Evolutionary conservation across 2,888 invertebrate species (phyloP).

Genomic region (Iphiclides podalirius): DNA sequence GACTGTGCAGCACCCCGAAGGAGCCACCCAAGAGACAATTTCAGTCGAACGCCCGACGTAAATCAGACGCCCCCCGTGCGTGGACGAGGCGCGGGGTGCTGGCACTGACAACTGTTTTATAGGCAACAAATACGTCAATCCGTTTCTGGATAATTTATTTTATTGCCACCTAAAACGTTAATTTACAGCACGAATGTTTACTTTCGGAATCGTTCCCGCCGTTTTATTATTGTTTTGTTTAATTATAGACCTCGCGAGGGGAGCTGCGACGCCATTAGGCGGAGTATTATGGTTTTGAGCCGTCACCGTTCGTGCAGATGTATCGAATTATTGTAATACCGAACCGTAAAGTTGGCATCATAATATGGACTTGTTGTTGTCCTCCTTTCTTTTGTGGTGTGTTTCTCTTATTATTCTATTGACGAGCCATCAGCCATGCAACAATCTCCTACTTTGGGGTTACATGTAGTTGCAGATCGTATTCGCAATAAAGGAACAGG

Average conservation of each 20-base stretch:
- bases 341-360: too few relatives aligned
- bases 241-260: slow-evolving; percentile 13
- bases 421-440: too few relatives aligned
- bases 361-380: too few relatives aligned
- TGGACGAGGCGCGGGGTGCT: neutral
- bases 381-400: too few relatives aligned
- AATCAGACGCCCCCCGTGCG: slow-evolving; percentile 13
- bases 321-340: neutral
- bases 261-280: neutral
- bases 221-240: slow-evolving; percentile 17
- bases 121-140: slow-evolving; percentile 23
- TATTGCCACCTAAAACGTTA: slow-evolving; percentile 32
- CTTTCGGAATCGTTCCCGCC: slow-evolving; percentile 22
- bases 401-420: too few relatives aligned
- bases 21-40: slow-evolving; percentile 19
- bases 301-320: neutral
- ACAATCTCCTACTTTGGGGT: too few relatives aligned
- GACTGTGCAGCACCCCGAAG: slow-evolving; percentile 10
- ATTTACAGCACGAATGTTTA: slow-evolving; percentile 32
- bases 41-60: slow-evolving; percentile 4
- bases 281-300: neutral
- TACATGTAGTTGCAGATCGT: too few relatives aligned
- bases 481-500: too few relatives aligned
- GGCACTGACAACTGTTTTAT: slow-evolving; percentile 22
- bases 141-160: slow-evolving; percentile 31